A percentile compares a stretch with the other conserved stretches of the same genome.
Evolutionary conservation across 2,888 invertebrate species (phyloP).

Genomic region (Strigamia crassipes): DNA sequence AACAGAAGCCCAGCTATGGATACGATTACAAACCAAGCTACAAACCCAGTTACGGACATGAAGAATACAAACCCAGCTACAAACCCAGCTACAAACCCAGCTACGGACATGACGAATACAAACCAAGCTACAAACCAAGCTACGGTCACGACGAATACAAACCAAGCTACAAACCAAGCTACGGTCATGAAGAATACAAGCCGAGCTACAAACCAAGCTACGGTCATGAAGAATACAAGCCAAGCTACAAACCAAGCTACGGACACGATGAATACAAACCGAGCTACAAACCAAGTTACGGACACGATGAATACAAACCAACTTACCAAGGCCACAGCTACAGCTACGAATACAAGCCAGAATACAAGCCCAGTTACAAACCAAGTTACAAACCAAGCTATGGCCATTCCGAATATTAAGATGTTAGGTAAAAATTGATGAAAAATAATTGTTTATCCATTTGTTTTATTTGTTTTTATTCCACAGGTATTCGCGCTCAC

Average conservation of each 20-base stretch:
- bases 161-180: constrained; percentile 31
- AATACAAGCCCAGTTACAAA: constrained; percentile 40
- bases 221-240: constrained; percentile 28
- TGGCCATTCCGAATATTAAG: neutral
- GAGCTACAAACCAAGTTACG: constrained; percentile 43
- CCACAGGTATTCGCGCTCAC: neutral
- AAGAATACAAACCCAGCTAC: constrained; percentile 45
- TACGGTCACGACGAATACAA: constrained; percentile 17
- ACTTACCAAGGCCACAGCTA: constrained; percentile 5
- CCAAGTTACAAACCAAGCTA: constrained; percentile 44
- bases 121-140: constrained; percentile 33
- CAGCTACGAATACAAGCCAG: constrained; percentile 41
- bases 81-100: constrained; percentile 45
- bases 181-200: constrained; percentile 20
- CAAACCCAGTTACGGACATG: constrained; percentile 44
- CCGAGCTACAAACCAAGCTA: constrained; percentile 6
- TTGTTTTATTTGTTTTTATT: neutral
- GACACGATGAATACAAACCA: constrained; percentile 23
- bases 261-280: constrained; percentile 27
- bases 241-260: constrained; percentile 35
- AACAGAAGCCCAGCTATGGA: constrained; percentile 43
- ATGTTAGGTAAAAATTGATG: neutral
- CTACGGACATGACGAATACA: constrained; percentile 31
- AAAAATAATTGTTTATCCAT: neutral
- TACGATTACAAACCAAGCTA: constrained; percentile 45